Evolutionary conservation across 2,113 vertebrate genomes (phyloP), one percentile per base, ranked within the genome.

Genomic region (Oriolus oriolus): DNA sequence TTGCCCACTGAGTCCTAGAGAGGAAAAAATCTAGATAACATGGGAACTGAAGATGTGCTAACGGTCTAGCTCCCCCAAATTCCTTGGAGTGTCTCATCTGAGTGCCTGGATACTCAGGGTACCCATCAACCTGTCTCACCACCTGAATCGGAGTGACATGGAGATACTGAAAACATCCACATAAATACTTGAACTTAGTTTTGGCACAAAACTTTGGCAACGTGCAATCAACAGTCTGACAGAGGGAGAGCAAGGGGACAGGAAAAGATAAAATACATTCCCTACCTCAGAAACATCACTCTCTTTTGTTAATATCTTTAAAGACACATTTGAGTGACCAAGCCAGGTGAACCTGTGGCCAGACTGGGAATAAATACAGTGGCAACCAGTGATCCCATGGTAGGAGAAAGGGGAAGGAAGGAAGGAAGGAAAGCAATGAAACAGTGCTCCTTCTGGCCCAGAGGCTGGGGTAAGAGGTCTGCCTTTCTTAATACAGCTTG

Each of bases 351-450:
- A 59, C 17, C 28, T 61, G 15, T 41, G 26, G 12, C 37, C 56
- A 59, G 49, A 41, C 23, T 63, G 33, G 5, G 21, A 82, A 21
- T 28, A 33, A 87, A 33, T 30, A 26, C 16, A 30, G 41, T 1
- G 3, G 16, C 20, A 63, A 30, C 19, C 16, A 39, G 30, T 24
- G 27, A 42, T 52, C 5, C 33, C 7, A 5, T 0, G 0, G n/a
- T 28, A 77, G 20, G 7, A 52, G 27, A 44, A 37, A 59, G 11
- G 35, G 22, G 18, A 87, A 44, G 44, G 47, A 54, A 61, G 44
- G 47, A 54, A 61, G 31, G 26, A 77, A 83, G 35, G 45, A 78
- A 54, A 1, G 2, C 1, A 3, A 28, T 37, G 70, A 20, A 95
- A 37, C 20, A 22, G 3, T 5, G 42, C 42, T 90, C 11, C 28